A percentile compares a stretch with the other conserved stretches of the same genome.
These are phyloP conservation scores for Bovichtus diacanthus DNA, from an alignment of 2,797 vertebrate genomes.

Conservation along the genomic window DNA sequence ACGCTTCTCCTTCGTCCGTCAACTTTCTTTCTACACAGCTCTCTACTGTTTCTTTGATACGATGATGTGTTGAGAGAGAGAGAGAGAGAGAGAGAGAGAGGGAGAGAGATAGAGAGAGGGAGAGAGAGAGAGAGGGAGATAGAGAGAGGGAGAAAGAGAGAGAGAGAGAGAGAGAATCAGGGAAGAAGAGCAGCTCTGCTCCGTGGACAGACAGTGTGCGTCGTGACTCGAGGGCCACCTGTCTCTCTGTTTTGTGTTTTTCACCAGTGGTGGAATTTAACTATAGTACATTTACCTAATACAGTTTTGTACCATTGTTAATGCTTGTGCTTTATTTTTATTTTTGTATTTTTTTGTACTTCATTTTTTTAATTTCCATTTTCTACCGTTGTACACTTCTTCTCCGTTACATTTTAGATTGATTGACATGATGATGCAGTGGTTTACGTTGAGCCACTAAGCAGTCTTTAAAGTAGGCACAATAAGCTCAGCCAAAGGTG, in stretches of 20 bases:
- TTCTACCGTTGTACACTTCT: neutral
- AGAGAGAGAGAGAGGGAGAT: neutral
- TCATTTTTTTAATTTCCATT: no score
- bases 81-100: conserved; percentile 7
- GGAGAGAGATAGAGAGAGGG: conserved; percentile 4
- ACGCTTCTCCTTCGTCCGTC: conserved; percentile 8
- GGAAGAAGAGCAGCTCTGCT: neutral
- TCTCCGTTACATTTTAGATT: neutral
- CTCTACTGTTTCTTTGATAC: neutral
- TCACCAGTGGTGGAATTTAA: neutral
- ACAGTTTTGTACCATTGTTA: neutral
- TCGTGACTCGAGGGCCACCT: no score
- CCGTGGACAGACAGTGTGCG: neutral
- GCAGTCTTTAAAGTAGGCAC: neutral
- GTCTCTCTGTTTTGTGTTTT: neutral
- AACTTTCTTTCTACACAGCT: conserved; percentile 60
- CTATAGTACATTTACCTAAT: neutral
- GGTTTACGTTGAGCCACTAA: neutral
- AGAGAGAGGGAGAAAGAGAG: neutral
- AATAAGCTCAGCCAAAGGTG: neutral
- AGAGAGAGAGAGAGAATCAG: no score
- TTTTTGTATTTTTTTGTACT: no score
- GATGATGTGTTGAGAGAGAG: conserved; percentile 17
- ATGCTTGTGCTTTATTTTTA: neutral
- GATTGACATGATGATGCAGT: no score